Evolutionary conservation across 2,888 invertebrate genomes (phyloP).

Genomic region (Merodon equestris): DNA sequence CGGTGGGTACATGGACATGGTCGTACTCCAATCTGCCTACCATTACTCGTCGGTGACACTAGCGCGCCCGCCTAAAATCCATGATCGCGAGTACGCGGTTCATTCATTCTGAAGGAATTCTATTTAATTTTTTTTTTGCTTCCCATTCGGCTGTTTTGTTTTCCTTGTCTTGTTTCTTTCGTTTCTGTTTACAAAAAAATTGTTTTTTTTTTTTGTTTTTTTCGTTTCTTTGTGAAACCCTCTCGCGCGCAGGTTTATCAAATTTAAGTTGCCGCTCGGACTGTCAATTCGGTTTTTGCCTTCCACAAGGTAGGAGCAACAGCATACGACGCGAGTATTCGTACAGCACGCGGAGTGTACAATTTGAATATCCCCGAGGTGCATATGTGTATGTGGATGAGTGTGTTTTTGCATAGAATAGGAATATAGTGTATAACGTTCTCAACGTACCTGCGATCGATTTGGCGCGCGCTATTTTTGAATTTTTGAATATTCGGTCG

Average conservation of each 20-base stretch:
- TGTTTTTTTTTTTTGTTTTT: conserved; percentile 50
- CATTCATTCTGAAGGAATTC: conserved; percentile 61
- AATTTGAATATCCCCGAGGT: conserved; percentile 50
- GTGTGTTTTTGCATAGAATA: conserved; percentile 27
- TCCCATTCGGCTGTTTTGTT: conserved; percentile 47
- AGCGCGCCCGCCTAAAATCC: conserved; percentile 56
- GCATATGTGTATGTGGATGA: conserved; percentile 18
- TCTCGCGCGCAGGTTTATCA: conserved; percentile 68
- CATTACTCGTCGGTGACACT: conserved; percentile 46
- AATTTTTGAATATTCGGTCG: conserved; percentile 66
- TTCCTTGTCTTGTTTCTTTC: conserved; percentile 24
- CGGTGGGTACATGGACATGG: conserved; percentile 11
- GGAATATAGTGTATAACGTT: too few species aligned
- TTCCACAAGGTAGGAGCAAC: conserved; percentile 66
- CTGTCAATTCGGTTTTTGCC: conserved; percentile 69
- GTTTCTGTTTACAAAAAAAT: conserved; percentile 38
- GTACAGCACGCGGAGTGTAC: conserved; percentile 17
- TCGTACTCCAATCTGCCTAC: conserved; percentile 39
- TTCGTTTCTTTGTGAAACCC: conserved; percentile 48
- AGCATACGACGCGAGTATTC: conserved; percentile 36
- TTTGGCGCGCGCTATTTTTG: conserved; percentile 68
- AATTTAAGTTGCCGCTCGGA: conserved; percentile 66
- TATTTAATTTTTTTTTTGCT: conserved; percentile 25
- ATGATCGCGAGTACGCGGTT: conserved; percentile 65
- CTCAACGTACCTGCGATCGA: conserved; percentile 39